These are phyloP conservation scores for Dicyrtomina minuta DNA, from an alignment of 2,888 invertebrate genomes.

Conservation along the genomic window DNA sequence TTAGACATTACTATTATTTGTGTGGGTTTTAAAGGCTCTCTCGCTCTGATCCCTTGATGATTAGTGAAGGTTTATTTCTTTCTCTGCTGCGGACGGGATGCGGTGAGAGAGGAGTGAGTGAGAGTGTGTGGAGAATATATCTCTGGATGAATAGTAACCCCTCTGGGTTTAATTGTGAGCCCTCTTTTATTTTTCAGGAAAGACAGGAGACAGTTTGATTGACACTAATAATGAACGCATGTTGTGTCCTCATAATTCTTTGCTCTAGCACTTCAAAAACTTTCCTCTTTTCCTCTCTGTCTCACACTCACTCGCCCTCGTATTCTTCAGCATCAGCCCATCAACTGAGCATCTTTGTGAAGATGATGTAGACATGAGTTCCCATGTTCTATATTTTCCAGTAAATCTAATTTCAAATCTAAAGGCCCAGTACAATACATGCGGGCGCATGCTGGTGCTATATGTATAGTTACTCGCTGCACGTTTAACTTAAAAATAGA, in stretches of 20 bases:
- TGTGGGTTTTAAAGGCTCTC: constrained; percentile 7
- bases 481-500: too few relatives aligned
- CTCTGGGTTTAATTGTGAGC: too few relatives aligned
- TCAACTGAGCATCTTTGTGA: too few relatives aligned
- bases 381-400: too few relatives aligned
- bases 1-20: too few relatives aligned
- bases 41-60: too few relatives aligned
- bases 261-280: constrained; percentile 27
- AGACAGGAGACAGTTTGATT: constrained; percentile 28
- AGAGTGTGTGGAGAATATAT: neutral
- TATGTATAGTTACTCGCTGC: too few relatives aligned
- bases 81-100: neutral
- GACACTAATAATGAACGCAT: constrained; percentile 33
- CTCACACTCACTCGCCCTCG: neutral
- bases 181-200: too few relatives aligned
- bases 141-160: neutral
- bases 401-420: too few relatives aligned
- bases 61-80: neutral
- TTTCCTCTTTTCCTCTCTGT: neutral
- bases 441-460: too few relatives aligned
- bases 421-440: too few relatives aligned
- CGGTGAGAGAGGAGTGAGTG: neutral
- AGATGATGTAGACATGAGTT: neutral
- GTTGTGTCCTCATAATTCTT: constrained; percentile 29
- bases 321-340: too few relatives aligned